Base-by-base conservation (phyloP, 1,140 invertebrate genomes). In the Microplitis mediator region DNA sequence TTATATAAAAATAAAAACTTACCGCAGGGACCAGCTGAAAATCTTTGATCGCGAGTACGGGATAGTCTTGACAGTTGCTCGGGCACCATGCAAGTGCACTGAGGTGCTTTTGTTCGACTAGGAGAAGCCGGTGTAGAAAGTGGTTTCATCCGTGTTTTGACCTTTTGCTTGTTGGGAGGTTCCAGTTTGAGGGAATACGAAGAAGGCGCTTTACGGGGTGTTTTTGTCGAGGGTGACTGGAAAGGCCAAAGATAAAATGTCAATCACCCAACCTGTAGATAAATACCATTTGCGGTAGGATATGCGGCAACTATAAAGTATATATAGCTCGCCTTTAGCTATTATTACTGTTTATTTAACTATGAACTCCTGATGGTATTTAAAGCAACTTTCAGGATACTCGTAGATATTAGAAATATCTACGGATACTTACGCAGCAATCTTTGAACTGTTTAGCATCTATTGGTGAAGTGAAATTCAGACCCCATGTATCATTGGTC, bases 401-500 rank as follows among this genome's bases (percentile, higher is more conserved):
- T 23, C 23, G 23, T 23, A 23, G 23, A 23, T 23, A 23, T 23
- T 0, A 23, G 2, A 31, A 16, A 14, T 50, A 39, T 34, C 0
- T 5, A 16, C 31, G 8, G 80, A 82, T 89, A 96, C 96, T 97
- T 92, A 98, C 96, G 88, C 96, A 98, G 88, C 95, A 97, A 91
- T 98, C 97, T 84, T 95, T 89, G 87, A 98, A 99, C 87, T 97
- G 95, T 89, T 97, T 97, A 71, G 97, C 97, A 87, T 99, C 97
- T 80, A 97, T 95, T 23, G 97, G 93, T 54, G 96, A 98, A 54
- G 97, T 98, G 84, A 99, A 98, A 88, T 98, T 98, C 68, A 98
- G 90, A 60, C 97, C 97, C 97, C 97, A 99, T n/a, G 97, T 98
- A 85, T 98, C 96, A 85, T 95, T 96, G 75, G 95, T 97, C 91